phyloP scores from a whole-genome alignment of 2,888 invertebrate genomes.

The Cabera pusaria region DNA sequence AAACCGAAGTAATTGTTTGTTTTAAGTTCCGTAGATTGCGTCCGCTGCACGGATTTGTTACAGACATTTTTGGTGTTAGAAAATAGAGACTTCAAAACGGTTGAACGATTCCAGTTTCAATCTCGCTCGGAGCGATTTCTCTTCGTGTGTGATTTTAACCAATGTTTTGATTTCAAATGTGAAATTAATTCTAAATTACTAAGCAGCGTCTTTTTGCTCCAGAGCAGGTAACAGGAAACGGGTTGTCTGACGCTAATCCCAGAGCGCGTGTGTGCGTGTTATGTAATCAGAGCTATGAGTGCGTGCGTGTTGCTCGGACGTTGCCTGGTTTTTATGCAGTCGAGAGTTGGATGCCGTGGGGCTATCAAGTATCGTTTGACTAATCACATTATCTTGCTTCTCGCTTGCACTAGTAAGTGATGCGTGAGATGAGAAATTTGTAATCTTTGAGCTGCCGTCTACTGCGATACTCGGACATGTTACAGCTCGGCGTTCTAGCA shows the following conservation, averaged over 20 bases:
- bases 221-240: slow-evolving; percentile 80
- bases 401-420: slow-evolving; percentile 44
- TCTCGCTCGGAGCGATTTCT: slow-evolving; percentile 31
- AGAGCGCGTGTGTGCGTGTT: slow-evolving; percentile 53
- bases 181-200: slow-evolving; percentile 76
- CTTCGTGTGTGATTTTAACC: slow-evolving; percentile 33
- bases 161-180: slow-evolving; percentile 60
- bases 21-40: slow-evolving; percentile 77
- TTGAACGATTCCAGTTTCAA: slow-evolving; percentile 51
- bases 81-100: slow-evolving; percentile 75
- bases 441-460: slow-evolving; percentile 44
- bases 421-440: slow-evolving; percentile 49
- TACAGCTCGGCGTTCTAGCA: slow-evolving; percentile 40
- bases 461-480: slow-evolving; percentile 45
- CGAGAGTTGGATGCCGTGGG: slow-evolving; percentile 50
- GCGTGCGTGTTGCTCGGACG: slow-evolving; percentile 54
- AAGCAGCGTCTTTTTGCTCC: slow-evolving; percentile 65
- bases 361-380: slow-evolving; percentile 59
- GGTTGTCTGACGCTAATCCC: slow-evolving; percentile 78
- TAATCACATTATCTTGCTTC: slow-evolving; percentile 57
- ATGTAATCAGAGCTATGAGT: slow-evolving; percentile 60
- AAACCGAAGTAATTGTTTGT: slow-evolving; percentile 82
- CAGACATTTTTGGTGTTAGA: slow-evolving; percentile 67
- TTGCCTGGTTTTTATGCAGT: slow-evolving; percentile 66
- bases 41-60: slow-evolving; percentile 74